phyloP scores from a whole-genome alignment of 2,797 vertebrate genomes.

The Acanthornis magna region DNA sequence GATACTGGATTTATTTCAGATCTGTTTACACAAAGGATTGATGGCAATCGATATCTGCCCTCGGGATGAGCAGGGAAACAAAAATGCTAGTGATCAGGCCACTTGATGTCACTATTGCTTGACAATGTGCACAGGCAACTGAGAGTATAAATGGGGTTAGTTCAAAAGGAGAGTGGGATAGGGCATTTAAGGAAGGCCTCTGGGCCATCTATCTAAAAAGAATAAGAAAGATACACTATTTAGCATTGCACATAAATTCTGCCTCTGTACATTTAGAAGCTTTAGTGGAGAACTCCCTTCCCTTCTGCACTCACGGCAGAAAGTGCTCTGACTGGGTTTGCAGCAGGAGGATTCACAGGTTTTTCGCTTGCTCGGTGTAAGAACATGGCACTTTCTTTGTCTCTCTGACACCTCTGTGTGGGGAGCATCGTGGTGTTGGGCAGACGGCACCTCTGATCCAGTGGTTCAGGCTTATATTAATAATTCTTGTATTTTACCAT shows the following conservation, averaged over 20 bases:
- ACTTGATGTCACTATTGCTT: slow-evolving; percentile 76
- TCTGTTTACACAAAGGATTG: slow-evolving; percentile 49
- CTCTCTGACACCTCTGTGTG: background rate
- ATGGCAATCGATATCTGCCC: background rate
- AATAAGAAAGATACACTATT: background rate
- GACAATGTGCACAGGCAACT: background rate
- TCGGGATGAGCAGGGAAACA: background rate
- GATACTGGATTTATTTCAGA: slow-evolving; percentile 49
- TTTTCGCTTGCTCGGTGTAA: background rate
- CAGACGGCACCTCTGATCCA: background rate
- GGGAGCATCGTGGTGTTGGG: background rate
- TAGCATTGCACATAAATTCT: background rate
- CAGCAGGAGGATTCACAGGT: background rate
- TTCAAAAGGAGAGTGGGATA: background rate
- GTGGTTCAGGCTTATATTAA: background rate
- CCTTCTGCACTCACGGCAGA: background rate
- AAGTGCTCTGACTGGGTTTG: background rate
- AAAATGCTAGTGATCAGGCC: background rate
- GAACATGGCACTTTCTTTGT: background rate
- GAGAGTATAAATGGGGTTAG: background rate
- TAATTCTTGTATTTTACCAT: background rate
- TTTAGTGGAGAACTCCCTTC: background rate
- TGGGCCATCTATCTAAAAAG: background rate
- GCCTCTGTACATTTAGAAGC: background rate
- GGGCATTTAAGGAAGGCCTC: background rate